A percentile compares a stretch with the other conserved stretches of the same genome.
phyloP scores from a whole-genome alignment of 2,797 vertebrate genomes.

The Dryobates pubescens region DNA sequence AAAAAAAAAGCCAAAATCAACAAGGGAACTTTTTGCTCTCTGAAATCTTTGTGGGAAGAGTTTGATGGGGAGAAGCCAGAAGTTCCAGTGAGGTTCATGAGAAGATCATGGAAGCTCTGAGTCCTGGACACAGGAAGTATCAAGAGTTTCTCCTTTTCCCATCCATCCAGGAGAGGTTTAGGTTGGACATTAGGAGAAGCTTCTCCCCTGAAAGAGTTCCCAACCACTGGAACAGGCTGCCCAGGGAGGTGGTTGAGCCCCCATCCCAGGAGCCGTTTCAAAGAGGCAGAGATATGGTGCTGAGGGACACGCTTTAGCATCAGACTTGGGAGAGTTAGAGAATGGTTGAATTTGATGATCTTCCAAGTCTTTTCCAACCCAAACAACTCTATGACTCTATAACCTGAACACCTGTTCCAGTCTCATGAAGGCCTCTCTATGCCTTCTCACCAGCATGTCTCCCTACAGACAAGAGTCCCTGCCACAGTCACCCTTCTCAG shows the following conservation, averaged over 20 bases:
- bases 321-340: too few species aligned
- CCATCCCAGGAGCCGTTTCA: too few species aligned
- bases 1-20: background rate
- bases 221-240: too few species aligned
- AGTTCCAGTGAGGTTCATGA: background rate
- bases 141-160: background rate
- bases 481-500: background rate
- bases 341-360: too few species aligned
- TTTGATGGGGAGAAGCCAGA: background rate
- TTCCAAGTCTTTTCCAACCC: too few species aligned
- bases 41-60: background rate
- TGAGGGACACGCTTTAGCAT: too few species aligned
- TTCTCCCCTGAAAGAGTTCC: too few species aligned
- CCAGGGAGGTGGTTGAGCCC: too few species aligned
- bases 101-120: rapidly evolving
- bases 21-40: background rate
- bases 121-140: background rate
- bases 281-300: too few species aligned
- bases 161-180: too few species aligned
- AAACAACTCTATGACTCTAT: too few species aligned
- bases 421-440: background rate
- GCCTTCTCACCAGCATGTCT: background rate
- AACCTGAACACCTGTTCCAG: background rate
- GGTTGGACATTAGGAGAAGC: too few species aligned
- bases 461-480: rapidly evolving